Conservation (phyloP, 2,113 vertebrate species). For the Naja naja region DNA sequence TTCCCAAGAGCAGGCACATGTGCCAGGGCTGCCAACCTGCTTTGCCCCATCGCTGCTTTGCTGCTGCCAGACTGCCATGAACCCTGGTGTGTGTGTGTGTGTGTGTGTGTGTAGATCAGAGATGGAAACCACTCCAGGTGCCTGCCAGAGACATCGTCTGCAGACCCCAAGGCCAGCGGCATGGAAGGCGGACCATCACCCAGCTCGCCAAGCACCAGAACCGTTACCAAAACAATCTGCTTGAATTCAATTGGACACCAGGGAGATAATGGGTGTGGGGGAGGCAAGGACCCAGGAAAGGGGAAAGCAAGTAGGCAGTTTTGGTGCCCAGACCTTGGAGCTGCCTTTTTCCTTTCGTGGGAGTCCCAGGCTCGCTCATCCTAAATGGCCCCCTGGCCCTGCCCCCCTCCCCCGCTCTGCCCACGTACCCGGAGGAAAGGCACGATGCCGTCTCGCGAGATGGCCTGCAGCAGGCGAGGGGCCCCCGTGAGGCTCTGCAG, state of each 20-base stretch:
- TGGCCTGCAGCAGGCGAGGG: slow-evolving; percentile 86
- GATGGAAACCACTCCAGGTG: background rate
- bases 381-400: background rate
- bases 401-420: background rate
- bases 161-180: background rate
- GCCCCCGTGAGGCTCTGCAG: slow-evolving; percentile 90
- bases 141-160: too few species aligned
- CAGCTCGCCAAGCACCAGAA: background rate
- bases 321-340: background rate
- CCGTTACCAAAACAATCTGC: background rate
- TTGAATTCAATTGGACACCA: background rate
- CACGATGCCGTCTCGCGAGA: slow-evolving; percentile 90
- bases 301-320: background rate
- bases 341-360: background rate
- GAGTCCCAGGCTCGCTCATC: too few species aligned
- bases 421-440: slow-evolving; percentile 84
- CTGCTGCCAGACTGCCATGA: background rate
- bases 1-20: background rate
- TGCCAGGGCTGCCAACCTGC: background rate
- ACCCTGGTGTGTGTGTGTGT: too few species aligned
- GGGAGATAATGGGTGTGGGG: too few species aligned
- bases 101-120: background rate
- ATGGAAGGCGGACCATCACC: background rate
- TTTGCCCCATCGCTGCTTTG: background rate
- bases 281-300: background rate